Base-by-base conservation (phyloP, 2,113 vertebrate species). In the Sarotherodon lohbergeri region DNA sequence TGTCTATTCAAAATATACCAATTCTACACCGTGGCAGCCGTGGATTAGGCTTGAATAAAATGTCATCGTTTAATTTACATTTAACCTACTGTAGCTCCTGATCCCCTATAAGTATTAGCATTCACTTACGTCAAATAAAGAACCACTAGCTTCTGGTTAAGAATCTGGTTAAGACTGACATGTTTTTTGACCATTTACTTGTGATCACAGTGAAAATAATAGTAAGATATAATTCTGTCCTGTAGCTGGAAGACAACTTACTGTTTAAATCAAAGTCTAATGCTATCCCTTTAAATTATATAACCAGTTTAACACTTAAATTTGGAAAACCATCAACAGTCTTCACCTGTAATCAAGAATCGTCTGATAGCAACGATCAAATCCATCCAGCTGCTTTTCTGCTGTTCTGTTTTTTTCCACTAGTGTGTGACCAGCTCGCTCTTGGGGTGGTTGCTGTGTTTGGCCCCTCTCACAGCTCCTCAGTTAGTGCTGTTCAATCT, bases 371-470 rank as follows among this genome's bases (percentile, higher is more conserved):
- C 22, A 78, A 50, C 71, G 32, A 78, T 50, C 46, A 12, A 78
- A 50, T 78, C 43, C 73, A 52, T n/a, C 56, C 39, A 82, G 6
- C 41, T 81, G 48, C 16, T 32, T 54, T 32, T 84, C 41, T 41
- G 9, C 41, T 84, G 8, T 43, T 14, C 66, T 73, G 19, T 22
- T 68, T 68, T 34, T 52, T 13, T 79, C 52, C 32, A 81, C 39
- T 41, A 99, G 99, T 98, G 2, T 99, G 99, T 14, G 99, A 99
- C 94, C 99, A 99, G 96, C 95, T 99, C 19, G 97, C 98, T 3
- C 97, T 99, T 9, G 99, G 99, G 1, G 98, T 99, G 87, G 98
- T 98, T 0, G 98, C 99, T 0, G 96, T 99, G 12, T 99, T 99
- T 1, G 99, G 99, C n/a, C 99, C 99, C 0, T 97, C 98, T 3